A percentile compares a stretch with the other conserved stretches of the same genome.
These are phyloP conservation scores for Thaumatotibia leucotreta DNA, from an alignment of 1,140 invertebrate species.

Conservation along the genomic window DNA sequence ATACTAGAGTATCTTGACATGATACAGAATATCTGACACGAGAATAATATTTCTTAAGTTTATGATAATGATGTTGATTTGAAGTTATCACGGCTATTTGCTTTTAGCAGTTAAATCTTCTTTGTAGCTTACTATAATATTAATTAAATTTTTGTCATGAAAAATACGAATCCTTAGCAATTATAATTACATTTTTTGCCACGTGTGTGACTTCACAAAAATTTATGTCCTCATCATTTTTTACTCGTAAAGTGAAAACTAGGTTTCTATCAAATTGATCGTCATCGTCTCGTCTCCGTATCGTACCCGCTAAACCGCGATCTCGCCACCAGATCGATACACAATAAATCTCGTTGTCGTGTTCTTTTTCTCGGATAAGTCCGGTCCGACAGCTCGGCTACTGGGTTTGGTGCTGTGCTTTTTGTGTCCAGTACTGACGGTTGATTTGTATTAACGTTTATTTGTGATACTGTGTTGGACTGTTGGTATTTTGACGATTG, in stretches of 20 bases:
- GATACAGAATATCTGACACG: no score
- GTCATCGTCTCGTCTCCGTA: neutral
- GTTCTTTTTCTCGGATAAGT: conserved; percentile 57
- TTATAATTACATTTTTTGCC: no score
- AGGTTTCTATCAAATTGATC: neutral
- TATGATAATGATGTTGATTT: no score
- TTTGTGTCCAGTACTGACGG: neutral
- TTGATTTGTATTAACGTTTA: neutral
- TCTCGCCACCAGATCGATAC: conserved; percentile 62
- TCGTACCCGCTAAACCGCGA: conserved; percentile 22
- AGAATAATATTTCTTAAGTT: no score
- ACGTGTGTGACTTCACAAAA: no score
- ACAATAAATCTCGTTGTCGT: conserved; percentile 60
- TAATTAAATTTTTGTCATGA: no score
- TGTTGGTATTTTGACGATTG: neutral
- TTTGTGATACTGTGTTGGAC: neutral
- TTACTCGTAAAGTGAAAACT: neutral
- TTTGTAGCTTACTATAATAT: no score
- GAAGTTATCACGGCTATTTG: no score
- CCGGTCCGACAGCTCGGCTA: conserved; percentile 55
- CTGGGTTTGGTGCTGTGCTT: conserved; percentile 46
- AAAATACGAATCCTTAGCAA: no score
- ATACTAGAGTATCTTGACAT: no score
- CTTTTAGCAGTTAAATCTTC: no score
- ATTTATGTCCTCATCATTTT: neutral